phyloP scores from a whole-genome alignment of 1,140 invertebrate species.

The Sipha flava region DNA sequence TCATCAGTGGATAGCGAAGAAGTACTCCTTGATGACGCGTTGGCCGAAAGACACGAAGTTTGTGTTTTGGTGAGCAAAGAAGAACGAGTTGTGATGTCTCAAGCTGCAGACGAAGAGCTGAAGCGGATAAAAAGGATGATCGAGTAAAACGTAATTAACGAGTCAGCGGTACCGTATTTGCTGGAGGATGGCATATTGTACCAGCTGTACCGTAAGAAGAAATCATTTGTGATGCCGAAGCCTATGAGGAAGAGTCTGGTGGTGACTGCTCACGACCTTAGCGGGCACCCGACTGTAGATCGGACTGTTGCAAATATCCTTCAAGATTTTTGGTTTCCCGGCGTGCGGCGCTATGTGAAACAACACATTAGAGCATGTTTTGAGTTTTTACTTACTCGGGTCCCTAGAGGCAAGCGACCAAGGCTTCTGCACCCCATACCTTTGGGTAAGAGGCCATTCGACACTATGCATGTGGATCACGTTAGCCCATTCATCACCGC shows the following conservation, averaged over 20 bases:
- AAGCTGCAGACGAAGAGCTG: not conserved
- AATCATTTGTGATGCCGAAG: slow-evolving; percentile 2
- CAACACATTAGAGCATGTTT: not conserved
- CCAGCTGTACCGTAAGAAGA: not conserved
- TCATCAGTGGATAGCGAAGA: not conserved
- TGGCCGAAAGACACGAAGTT: not conserved
- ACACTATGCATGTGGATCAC: not conserved
- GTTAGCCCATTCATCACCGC: not conserved
- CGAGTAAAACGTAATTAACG: not conserved
- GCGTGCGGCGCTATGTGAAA: not conserved
- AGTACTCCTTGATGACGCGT: not conserved
- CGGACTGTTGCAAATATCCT: not conserved
- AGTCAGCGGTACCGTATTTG: not conserved
- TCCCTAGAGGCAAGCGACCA: not conserved
- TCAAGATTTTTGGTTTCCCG: not conserved
- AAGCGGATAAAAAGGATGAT: not conserved
- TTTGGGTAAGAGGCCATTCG: not conserved
- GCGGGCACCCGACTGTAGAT: not conserved
- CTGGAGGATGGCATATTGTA: not conserved
- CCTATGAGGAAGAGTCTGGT: not conserved
- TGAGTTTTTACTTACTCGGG: not conserved
- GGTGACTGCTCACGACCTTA: not conserved
- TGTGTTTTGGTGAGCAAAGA: not conserved
- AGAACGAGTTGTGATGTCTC: not conserved
- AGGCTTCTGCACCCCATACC: not conserved